A percentile compares a stretch with the other conserved stretches of the same genome.
Evolutionary conservation across 1,140 invertebrate species (phyloP).

Genomic region (Diabrotica virgifera): DNA sequence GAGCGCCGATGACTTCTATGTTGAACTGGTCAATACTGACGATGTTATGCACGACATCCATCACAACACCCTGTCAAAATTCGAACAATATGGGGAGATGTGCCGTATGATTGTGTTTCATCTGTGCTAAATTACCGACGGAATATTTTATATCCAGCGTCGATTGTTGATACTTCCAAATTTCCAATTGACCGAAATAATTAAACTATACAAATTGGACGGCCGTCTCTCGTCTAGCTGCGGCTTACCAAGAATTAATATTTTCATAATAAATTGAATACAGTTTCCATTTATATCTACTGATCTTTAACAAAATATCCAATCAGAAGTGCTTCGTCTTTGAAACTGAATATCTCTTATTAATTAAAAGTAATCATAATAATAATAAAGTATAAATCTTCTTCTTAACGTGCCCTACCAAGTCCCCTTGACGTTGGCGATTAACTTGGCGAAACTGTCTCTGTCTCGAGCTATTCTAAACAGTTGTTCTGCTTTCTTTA

Average conservation of each 20-base stretch:
- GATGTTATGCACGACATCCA: constrained; percentile 31
- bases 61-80: constrained; percentile 32
- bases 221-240: constrained; percentile 6
- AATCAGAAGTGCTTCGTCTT: no score
- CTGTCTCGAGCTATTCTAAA: no score
- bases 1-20: constrained; percentile 19
- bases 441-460: no score
- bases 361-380: no score
- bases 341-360: no score
- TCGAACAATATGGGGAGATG: constrained; percentile 30
- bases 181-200: constrained; percentile 25
- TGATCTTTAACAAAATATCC: no score
- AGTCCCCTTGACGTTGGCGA: no score
- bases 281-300: no score
- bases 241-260: neutral
- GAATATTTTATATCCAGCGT: constrained; percentile 33
- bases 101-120: constrained; percentile 30
- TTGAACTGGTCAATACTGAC: constrained; percentile 21
- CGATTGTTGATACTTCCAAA: constrained; percentile 28
- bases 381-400: no score
- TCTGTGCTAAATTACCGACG: constrained; percentile 26
- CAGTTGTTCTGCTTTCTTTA: no score
- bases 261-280: constrained; percentile 11
- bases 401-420: no score
- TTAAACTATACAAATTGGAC: constrained; percentile 32